These are phyloP conservation scores for Chamaea fasciata DNA, from an alignment of 2,113 vertebrate genomes.

Conservation along the genomic window DNA sequence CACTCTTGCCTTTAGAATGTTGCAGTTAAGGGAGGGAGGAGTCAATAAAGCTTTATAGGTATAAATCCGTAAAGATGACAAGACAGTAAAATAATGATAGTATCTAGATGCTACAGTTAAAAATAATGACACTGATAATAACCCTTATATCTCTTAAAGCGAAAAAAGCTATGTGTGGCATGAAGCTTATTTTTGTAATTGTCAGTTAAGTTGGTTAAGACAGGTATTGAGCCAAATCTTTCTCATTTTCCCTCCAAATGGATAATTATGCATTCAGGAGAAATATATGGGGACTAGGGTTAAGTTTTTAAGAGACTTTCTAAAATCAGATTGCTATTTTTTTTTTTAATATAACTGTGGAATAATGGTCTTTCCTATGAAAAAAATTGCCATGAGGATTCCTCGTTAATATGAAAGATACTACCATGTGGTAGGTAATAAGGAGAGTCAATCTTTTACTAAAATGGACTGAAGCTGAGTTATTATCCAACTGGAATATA, in stretches of 20 bases:
- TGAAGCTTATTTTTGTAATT: neutral
- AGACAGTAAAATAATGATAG: constrained; percentile 6
- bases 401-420: neutral
- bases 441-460: neutral
- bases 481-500: neutral
- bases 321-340: neutral
- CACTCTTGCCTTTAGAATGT: neutral
- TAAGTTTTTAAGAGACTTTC: constrained; percentile 20
- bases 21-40: neutral
- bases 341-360: neutral
- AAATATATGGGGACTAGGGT: neutral
- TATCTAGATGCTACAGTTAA: neutral
- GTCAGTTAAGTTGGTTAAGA: neutral
- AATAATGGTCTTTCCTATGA: neutral
- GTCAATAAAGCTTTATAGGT: constrained; percentile 2
- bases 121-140: constrained; percentile 35
- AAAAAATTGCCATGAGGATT: neutral
- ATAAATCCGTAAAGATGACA: neutral
- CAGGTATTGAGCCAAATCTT: neutral
- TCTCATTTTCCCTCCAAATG: constrained; percentile 15
- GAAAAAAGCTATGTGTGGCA: neutral
- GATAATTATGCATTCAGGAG: neutral
- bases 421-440: neutral
- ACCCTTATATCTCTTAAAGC: neutral
- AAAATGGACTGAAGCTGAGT: neutral